A percentile compares a stretch with the other conserved stretches of the same genome.
Conservation (phyloP, 2,888 invertebrate genomes). For the Harpalus rufipes region DNA sequence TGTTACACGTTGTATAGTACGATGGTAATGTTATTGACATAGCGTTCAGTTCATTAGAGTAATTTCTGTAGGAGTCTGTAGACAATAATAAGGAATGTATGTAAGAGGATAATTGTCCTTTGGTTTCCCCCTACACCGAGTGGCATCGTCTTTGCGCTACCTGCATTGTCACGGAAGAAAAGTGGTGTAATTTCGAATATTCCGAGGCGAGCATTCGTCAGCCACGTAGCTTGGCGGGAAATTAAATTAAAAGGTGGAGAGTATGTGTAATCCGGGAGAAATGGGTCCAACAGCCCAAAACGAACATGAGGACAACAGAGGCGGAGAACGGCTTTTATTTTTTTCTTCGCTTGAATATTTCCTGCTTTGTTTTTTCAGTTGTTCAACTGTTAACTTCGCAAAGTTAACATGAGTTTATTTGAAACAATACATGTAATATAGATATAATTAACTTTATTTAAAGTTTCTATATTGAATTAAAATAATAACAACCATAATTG, state of each 20-base stretch:
- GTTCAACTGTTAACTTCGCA: too few species aligned
- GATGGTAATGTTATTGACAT: background rate
- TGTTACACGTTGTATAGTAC: too few species aligned
- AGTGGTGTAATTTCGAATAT: slow-evolving; percentile 67
- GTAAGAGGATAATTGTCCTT: slow-evolving; percentile 25
- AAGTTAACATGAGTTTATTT: too few species aligned
- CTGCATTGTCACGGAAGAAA: slow-evolving; percentile 63
- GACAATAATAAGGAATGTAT: background rate
- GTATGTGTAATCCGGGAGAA: slow-evolving; percentile 62
- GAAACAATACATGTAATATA: too few species aligned
- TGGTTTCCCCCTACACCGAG: background rate
- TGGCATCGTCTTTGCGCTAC: slow-evolving; percentile 34
- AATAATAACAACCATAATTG: too few species aligned
- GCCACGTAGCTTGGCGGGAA: slow-evolving; percentile 63
- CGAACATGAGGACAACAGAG: slow-evolving; percentile 9
- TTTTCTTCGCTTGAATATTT: background rate
- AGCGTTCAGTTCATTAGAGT: background rate
- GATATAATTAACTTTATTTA: too few species aligned
- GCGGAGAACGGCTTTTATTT: background rate
- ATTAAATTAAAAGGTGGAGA: slow-evolving; percentile 66
- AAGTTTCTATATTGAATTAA: too few species aligned
- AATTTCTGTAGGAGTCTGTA: background rate
- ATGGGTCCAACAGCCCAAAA: slow-evolving; percentile 6
- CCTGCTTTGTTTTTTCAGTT: too few species aligned
- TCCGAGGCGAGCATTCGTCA: slow-evolving; percentile 64